Base-by-base conservation (phyloP, 2,888 invertebrate genomes). In the Exocentrus adspersus region DNA sequence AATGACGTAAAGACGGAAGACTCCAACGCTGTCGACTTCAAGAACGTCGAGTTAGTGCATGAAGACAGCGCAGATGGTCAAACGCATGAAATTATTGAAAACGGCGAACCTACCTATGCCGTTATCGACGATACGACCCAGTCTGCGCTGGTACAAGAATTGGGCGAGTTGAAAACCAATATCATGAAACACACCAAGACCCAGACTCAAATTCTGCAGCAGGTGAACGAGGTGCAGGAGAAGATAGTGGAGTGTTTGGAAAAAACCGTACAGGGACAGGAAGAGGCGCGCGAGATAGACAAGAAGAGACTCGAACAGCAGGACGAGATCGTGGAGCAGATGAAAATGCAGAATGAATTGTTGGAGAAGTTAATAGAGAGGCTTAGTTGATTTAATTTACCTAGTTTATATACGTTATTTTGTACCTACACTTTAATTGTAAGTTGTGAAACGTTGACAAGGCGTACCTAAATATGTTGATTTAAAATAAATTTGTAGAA, bases 241-340 rank as follows among this genome's bases (percentile, higher is more conserved):
- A 67, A 62, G 28, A 60, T 70, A 7, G 54, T 65, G 7, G 60
- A 62, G 3, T 63, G 64, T 41, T 60, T 68, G n/a, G 68, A 67
- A 5, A 53, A 54, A 6, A 42, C 67, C 0, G 50, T 61, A 1
- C 53, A 62, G 17, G 62, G 62, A 14, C 65, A 70, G 41, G 46
- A 56, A 19, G 61, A 65, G n/a, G 45, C 56, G 16, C 20, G 67
- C 7, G 62, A 64, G 42, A 53, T 70, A 1, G 64, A 70, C 20
- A 64, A 67, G 45, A 62, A 61, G 0, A 53, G 64, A 43, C 54
- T 64, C 52, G 58, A 61, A 24, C 67, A 71, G 51, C 69, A 71
- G 24, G 62, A 67, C 6, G 71, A 69, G 53, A 62, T 69, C 9
- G 64, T 69, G 6, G 61, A 69, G 24, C 71, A 71, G 53, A 67